phyloP scores from a whole-genome alignment of 2,888 invertebrate species.

The Cylindroiulus punctatus region DNA sequence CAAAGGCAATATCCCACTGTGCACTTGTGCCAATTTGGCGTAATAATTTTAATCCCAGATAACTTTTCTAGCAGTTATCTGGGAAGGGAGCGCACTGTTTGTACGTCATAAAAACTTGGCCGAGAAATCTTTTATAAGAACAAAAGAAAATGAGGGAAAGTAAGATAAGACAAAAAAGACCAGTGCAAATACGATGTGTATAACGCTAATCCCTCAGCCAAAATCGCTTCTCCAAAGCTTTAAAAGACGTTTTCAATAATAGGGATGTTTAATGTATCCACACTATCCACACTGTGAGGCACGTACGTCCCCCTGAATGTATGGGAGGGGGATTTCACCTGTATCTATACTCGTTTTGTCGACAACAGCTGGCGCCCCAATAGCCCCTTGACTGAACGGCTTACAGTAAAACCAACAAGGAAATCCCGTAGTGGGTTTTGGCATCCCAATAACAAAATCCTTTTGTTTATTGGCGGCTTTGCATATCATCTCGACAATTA shows the following conservation, averaged over 20 bases:
- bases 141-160: constrained; percentile 2
- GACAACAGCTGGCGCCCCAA: constrained; percentile 31
- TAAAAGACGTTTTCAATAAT: constrained; percentile 36
- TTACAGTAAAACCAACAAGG: background rate
- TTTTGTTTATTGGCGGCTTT: constrained; percentile 49
- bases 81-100: constrained; percentile 14
- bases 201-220: constrained; percentile 32
- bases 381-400: constrained; percentile 28
- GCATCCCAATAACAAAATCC: constrained; percentile 48
- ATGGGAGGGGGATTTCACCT: background rate
- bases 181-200: constrained; percentile 11
- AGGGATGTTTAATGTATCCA: background rate
- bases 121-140: background rate
- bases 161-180: background rate
- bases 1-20: background rate
- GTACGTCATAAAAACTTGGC: constrained; percentile 23
- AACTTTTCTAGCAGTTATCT: constrained; percentile 1
- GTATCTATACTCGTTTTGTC: constrained; percentile 14
- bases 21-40: background rate
- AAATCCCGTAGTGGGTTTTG: background rate
- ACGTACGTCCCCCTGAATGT: background rate
- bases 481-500: constrained; percentile 5
- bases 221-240: constrained; percentile 21
- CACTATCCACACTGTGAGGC: background rate
- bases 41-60: constrained; percentile 19